A percentile compares a stretch with the other conserved stretches of the same genome.
Conservation (phyloP, 2,113 vertebrate species). For the Stigmatopora nigra region DNA sequence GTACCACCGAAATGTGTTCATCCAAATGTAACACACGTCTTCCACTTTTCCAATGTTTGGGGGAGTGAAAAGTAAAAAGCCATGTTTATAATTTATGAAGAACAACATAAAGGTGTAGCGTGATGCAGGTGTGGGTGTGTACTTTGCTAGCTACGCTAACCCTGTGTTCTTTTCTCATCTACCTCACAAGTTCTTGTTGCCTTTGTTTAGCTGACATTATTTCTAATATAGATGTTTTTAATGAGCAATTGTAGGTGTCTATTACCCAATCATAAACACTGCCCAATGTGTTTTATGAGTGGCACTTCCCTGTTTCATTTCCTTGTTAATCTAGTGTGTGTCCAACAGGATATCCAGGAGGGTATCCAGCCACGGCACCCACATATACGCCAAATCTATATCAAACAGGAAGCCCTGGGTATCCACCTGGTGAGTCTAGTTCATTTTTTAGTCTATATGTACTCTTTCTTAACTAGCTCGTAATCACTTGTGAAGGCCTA, state of each 20-base stretch:
- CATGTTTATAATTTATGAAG: no score
- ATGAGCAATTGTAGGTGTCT: conserved; percentile 61
- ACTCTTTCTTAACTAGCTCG: neutral
- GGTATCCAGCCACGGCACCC: conserved; percentile 87
- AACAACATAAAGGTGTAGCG: no score
- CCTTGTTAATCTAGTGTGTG: conserved; percentile 29
- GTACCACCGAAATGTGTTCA: no score
- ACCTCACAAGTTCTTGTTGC: no score
- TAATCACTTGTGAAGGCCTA: no score
- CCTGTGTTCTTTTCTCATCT: no score
- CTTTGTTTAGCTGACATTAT: conserved; percentile 44
- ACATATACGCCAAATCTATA: conserved; percentile 95
- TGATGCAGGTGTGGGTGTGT: no score
- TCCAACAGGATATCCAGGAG: conserved; percentile 85
- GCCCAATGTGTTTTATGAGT: conserved; percentile 7
- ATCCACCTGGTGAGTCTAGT: conserved; percentile 76
- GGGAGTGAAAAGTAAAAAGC: no score
- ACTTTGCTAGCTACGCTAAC: no score
- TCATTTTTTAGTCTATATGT: no score
- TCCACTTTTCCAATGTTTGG: no score
- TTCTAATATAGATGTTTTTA: conserved; percentile 57
- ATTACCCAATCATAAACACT: conserved; percentile 35
- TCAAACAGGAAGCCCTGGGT: conserved; percentile 90
- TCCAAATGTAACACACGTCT: no score
- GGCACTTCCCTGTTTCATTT: conserved; percentile 13